A percentile compares a stretch with the other conserved stretches of the same genome.
These are phyloP conservation scores for Fregetta grallaria DNA, from an alignment of 2,113 vertebrate genomes.

Conservation along the genomic window DNA sequence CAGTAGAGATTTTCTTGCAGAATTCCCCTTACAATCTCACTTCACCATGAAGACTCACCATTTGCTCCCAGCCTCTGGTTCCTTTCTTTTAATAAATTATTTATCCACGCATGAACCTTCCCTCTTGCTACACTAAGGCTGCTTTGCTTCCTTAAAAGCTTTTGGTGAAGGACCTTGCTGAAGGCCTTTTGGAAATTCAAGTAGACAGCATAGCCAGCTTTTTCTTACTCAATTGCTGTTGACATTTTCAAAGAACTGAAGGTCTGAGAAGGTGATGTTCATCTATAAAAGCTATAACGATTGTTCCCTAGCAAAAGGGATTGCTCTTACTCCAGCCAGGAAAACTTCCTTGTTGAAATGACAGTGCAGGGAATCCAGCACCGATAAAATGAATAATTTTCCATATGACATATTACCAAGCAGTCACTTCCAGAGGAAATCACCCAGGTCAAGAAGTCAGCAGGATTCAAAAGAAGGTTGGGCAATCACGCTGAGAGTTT, in stretches of 20 bases:
- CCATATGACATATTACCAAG: neutral
- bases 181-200: neutral
- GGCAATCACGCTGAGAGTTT: neutral
- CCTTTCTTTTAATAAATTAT: neutral
- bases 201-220: neutral
- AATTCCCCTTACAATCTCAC: neutral
- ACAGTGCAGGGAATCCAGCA: neutral
- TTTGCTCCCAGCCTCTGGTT: neutral
- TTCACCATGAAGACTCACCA: neutral
- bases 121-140: neutral
- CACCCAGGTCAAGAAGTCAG: neutral
- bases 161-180: neutral
- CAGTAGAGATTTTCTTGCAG: neutral
- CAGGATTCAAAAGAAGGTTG: neutral
- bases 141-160: slow-evolving; percentile 3
- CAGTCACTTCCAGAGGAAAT: neutral
- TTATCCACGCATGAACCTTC: neutral
- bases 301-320: neutral
- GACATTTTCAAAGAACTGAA: slow-evolving; percentile 17
- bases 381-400: neutral
- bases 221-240: neutral
- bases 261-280: neutral
- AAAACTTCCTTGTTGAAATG: neutral
- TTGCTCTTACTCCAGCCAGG: neutral
- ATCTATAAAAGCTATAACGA: neutral